Base-by-base conservation (phyloP, 2,113 vertebrate species). In the Cavia porcellus region DNA sequence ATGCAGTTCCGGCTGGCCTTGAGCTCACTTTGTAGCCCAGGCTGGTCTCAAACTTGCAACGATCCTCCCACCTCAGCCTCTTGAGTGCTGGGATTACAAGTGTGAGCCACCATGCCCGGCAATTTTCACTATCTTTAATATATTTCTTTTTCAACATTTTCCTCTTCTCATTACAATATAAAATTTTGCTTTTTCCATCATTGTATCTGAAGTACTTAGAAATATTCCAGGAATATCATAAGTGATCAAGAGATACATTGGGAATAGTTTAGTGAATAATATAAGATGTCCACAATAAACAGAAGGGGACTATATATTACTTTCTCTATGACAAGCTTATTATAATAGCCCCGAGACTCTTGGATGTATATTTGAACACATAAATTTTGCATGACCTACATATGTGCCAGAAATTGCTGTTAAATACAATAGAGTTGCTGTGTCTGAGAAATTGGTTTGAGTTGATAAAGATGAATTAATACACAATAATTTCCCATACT, bases 311-410 rank as follows among this genome's bases (percentile, higher is more conserved):
- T 68, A 9, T 52, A 28, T 61, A 25, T 82, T 77, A 72, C 6
- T 77, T 92, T 4, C 24, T 17, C 19, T 4, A 13, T 66, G 55
- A 62, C 17, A 15, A 77, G 5, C 17, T 10, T 17, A 42, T 82
- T 22, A 1, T 1, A 22, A 47, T 17, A 61, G n/a, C 1, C 19
- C 4, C 47, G 14, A 14, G 8, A 1, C 38, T 2, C 6, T 1
- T 52, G 47, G 4, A 14, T 30, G 3, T 88, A 42, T 93, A 2
- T 8, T 42, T 38, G 61, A 74, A 25, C 32, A 77, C 9, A 45
- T n/a, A 45, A 13, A 68, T 95, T 91, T 7, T 77, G 22, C 4
- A 35, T 82, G 15, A 93, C 9, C 0, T 61, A 11, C 42, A 0
- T 20, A 15, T 57, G 3, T 45, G 38, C 81, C 20, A 81, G 47